Conservation (phyloP, 2,888 invertebrate species). For the Gymnosoma rotundatum region DNA sequence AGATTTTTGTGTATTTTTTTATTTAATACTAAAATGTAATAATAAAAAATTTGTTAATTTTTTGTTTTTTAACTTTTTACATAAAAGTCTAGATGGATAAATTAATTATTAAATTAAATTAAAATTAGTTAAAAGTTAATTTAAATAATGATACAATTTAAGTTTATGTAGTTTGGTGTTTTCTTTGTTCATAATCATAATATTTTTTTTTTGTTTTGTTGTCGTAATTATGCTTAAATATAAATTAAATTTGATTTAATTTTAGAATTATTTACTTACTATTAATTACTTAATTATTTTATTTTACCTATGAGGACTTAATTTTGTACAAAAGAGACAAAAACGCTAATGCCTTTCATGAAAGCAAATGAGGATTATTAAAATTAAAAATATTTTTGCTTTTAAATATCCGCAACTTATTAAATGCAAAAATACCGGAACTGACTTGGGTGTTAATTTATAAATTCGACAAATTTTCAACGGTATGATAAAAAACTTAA, state of each 20-base stretch:
- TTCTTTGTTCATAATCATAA: constrained; percentile 62
- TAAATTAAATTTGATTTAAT: constrained; percentile 70
- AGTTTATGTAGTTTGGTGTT: constrained; percentile 71
- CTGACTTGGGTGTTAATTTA: constrained; percentile 30
- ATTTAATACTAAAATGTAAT: constrained; percentile 73
- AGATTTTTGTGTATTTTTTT: constrained; percentile 55
- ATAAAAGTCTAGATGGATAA: constrained; percentile 58
- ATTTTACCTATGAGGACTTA: constrained; percentile 46
- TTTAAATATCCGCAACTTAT: not conserved
- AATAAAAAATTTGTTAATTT: constrained; percentile 61
- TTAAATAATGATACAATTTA: constrained; percentile 66
- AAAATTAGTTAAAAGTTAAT: constrained; percentile 54
- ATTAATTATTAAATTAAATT: constrained; percentile 53
- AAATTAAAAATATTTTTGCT: not conserved
- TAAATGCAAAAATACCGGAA: not conserved
- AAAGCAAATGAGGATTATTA: constrained; percentile 46
- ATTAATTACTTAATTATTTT: constrained; percentile 53
- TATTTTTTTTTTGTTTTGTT: constrained; percentile 37
- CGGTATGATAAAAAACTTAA: no score
- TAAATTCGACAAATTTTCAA: not conserved
- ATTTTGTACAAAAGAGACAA: constrained; percentile 54
- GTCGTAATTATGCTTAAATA: constrained; percentile 55
- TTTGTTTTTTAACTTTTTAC: constrained; percentile 58
- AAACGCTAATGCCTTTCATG: constrained; percentile 65
- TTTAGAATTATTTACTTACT: constrained; percentile 63